phyloP scores from a whole-genome alignment of 1,140 invertebrate species.

The Calephelis virginiensis region DNA sequence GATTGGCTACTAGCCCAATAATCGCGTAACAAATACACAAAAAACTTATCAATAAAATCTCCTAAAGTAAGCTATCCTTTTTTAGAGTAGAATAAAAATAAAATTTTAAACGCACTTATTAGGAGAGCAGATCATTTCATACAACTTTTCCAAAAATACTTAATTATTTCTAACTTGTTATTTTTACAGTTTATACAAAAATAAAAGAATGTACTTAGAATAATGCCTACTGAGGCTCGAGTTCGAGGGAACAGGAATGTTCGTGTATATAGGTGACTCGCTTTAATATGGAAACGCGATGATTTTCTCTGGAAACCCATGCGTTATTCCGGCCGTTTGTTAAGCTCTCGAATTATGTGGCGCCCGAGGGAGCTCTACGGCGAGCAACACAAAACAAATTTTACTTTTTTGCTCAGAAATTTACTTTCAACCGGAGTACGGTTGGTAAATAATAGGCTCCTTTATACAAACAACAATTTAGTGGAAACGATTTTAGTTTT shows the following conservation, averaged over 20 bases:
- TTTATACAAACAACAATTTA: constrained; percentile 39
- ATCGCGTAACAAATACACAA: too few relatives aligned
- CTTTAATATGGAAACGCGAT: constrained; percentile 45
- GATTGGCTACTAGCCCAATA: too few relatives aligned
- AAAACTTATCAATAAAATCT: too few relatives aligned
- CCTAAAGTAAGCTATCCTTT: too few relatives aligned
- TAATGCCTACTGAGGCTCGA: constrained; percentile 7
- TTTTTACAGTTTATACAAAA: too few relatives aligned
- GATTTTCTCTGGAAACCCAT: constrained; percentile 45
- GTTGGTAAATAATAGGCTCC: constrained; percentile 39
- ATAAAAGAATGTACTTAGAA: not conserved
- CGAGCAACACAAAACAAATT: constrained; percentile 48
- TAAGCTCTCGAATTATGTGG: constrained; percentile 49
- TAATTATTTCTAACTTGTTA: too few relatives aligned
- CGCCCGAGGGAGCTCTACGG: constrained; percentile 42
- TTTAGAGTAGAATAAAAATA: too few relatives aligned
- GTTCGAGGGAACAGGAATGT: not conserved
- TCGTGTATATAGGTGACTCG: constrained; percentile 27
- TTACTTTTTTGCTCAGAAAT: constrained; percentile 49
- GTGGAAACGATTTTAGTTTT: constrained; percentile 30
- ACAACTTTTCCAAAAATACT: too few relatives aligned
- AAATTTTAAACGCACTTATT: too few relatives aligned
- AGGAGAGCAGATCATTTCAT: too few relatives aligned
- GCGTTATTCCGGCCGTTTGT: constrained; percentile 43
- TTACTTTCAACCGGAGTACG: constrained; percentile 39